Evolutionary conservation across 2,797 vertebrate species (phyloP), one percentile per base, ranked within the genome.

Genomic region (Pangasius djambal): DNA sequence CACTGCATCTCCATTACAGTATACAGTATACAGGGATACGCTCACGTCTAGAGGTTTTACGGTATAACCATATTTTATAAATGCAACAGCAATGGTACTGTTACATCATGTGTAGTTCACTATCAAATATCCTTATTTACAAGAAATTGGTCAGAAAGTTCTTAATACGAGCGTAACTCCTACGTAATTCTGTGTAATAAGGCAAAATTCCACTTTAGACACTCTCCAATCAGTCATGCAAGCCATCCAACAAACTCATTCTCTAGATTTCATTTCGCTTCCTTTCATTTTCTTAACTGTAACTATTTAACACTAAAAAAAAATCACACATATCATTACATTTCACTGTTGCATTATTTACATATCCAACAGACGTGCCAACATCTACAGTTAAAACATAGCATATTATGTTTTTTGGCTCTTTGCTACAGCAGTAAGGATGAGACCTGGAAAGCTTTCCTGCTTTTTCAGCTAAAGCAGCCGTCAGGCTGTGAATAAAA

Each of bases 331-430:
- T 10, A 81, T 82, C 18, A 6, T 59, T 59, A 61, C 55, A 37
- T 37, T 82, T 82, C 55, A 28, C 25, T 59, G 31, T 37, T 13
- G 34, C 18, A 15, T 82, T 55, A 40, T 59, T 82, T 82, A 59
- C 40, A 61, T 61, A 40, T 28, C 79, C 57, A 40, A 40, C 34
- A 59, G 31, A 22, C 12, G 8, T 81, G 78, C 78, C 31, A 81
- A 59, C 78, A 25, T 34, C 50, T 79, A 55, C 75, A 79, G 48
- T 79, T 55, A 55, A 55, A 52, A 55, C n/a, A 55, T 79, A 79
- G 52, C 3, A 10, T 79, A 34, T 81, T 55, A 81, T 20, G 7
- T 34, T 81, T 34, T 20, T 37, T 81, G 50, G n/a, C 10, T 5
- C 18, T 82, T 37, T 83, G 20, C 12, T 44, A 83, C 37, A 44